Conservation (phyloP, 1,140 invertebrate species). For the Condylostylus longicornis region DNA sequence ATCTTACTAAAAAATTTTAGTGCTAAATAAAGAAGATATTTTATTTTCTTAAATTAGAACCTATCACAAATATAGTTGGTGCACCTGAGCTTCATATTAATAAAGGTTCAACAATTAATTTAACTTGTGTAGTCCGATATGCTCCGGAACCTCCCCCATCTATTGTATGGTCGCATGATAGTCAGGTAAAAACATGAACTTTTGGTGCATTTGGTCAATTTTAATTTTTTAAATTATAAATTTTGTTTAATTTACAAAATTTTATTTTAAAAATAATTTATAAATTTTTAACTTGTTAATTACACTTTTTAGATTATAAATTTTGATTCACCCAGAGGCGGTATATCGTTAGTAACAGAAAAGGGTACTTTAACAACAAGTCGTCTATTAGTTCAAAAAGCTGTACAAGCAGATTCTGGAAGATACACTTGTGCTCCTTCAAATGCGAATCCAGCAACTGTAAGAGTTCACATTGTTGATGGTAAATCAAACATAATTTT, state of each 20-base stretch:
- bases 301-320: constrained; percentile 46
- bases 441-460: constrained; percentile 57
- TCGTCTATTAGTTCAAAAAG: constrained; percentile 61
- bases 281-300: too few relatives aligned
- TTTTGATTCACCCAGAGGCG: constrained; percentile 61
- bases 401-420: constrained; percentile 56
- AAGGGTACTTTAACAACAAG: constrained; percentile 64
- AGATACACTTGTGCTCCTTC: constrained; percentile 61
- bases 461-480: constrained; percentile 67
- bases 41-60: constrained; percentile 51
- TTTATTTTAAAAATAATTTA: not conserved
- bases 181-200: constrained; percentile 40
- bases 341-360: constrained; percentile 63
- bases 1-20: not conserved
- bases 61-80: constrained; percentile 66
- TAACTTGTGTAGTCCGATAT: constrained; percentile 69
- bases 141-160: constrained; percentile 64
- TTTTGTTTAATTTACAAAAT: too few relatives aligned
- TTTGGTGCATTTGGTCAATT: too few relatives aligned
- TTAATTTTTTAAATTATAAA: too few relatives aligned
- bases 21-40: too few relatives aligned
- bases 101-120: constrained; percentile 72
- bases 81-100: constrained; percentile 70
- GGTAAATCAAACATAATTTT: too few relatives aligned
- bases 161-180: constrained; percentile 68